These are phyloP conservation scores for Fratercula arctica DNA, from an alignment of 2,797 vertebrate genomes.

Conservation along the genomic window DNA sequence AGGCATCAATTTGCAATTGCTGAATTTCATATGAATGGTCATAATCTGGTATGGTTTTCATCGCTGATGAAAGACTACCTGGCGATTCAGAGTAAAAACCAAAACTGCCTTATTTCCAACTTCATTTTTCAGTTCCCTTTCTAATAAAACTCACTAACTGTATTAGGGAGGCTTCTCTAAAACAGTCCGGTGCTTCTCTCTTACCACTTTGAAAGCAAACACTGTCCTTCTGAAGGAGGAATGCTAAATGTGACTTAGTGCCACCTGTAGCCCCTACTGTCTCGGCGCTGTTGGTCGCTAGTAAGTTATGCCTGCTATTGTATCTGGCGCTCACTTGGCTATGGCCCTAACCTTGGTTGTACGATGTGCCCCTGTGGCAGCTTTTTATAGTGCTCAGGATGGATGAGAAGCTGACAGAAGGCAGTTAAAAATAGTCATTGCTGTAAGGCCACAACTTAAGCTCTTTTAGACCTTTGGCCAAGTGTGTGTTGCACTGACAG, in stretches of 20 bases:
- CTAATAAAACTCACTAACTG: background rate
- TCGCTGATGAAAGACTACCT: background rate
- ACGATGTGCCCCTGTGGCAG: background rate
- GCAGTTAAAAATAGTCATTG: background rate
- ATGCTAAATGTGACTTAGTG: background rate
- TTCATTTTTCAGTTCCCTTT: background rate
- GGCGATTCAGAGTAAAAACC: background rate
- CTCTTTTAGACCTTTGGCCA: background rate
- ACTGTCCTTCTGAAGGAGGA: background rate
- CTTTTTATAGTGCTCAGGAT: constrained; percentile 19
- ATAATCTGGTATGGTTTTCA: background rate
- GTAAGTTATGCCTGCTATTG: background rate
- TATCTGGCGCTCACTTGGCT: background rate
- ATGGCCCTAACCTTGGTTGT: background rate
- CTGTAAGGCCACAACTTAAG: background rate
- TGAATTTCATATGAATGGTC: background rate
- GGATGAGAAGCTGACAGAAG: background rate
- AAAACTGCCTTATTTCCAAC: background rate
- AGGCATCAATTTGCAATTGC: background rate
- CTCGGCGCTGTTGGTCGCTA: background rate
- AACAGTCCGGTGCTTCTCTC: background rate
- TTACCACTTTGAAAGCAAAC: background rate
- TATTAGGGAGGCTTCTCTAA: background rate
- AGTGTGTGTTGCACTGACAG: background rate
- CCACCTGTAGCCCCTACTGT: background rate